These are phyloP conservation scores for Dipodomys spectabilis DNA, from an alignment of 2,113 vertebrate species.

Conservation along the genomic window DNA sequence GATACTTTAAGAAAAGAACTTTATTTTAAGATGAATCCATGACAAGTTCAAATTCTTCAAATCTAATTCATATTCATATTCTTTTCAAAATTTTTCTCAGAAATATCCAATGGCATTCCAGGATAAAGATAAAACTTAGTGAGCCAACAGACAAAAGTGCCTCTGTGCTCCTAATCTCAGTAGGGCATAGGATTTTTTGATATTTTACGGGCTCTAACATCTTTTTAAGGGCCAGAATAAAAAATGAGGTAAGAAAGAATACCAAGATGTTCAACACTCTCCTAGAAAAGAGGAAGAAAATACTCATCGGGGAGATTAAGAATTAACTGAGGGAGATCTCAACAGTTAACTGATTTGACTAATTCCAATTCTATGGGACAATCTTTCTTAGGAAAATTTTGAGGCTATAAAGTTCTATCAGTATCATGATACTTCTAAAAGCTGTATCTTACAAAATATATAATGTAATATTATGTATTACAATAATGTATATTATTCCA, in stretches of 20 bases:
- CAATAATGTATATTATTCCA: background rate
- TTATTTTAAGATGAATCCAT: slow-evolving; percentile 70
- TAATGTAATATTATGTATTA: background rate
- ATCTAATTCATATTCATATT: slow-evolving; percentile 26
- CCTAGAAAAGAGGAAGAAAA: slow-evolving; percentile 20
- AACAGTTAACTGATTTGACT: background rate
- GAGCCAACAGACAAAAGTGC: background rate
- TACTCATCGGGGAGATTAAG: background rate
- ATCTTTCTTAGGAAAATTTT: background rate
- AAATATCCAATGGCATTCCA: background rate
- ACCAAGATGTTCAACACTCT: background rate
- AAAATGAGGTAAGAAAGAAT: slow-evolving; percentile 7
- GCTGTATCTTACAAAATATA: background rate
- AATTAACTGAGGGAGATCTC: background rate
- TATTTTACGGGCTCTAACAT: background rate
- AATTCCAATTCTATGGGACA: background rate
- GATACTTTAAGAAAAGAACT: slow-evolving; percentile 88
- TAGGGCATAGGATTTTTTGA: background rate
- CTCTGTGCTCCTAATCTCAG: background rate
- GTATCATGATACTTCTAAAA: background rate
- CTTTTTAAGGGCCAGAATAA: background rate
- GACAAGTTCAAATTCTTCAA: slow-evolving; percentile 57
- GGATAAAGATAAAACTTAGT: background rate
- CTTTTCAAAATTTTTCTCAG: background rate
- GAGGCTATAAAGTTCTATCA: background rate